phyloP scores from a whole-genome alignment of 2,113 vertebrate genomes.

The Tragelaphus imberbis region DNA sequence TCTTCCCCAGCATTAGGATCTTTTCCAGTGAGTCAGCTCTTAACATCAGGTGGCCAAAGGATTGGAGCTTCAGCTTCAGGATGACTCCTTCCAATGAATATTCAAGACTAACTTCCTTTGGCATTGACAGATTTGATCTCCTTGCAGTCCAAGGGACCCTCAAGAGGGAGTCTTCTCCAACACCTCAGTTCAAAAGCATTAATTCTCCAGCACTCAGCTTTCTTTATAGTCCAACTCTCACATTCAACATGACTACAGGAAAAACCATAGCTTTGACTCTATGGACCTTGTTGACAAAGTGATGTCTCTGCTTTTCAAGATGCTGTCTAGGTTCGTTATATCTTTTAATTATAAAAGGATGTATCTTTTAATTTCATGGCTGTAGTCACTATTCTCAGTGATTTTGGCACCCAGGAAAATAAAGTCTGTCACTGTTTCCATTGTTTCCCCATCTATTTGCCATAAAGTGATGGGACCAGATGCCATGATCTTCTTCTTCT shows the following conservation, averaged over 20 bases:
- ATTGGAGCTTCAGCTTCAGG: not conserved
- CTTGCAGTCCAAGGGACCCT: not conserved
- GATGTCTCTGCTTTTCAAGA: not conserved
- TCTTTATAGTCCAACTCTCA: not conserved
- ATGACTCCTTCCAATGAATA: not conserved
- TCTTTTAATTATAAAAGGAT: not conserved
- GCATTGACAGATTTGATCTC: not conserved
- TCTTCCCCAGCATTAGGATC: not conserved
- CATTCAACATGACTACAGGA: not conserved
- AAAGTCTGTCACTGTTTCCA: not conserved
- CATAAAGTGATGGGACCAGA: not conserved
- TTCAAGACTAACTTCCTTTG: not conserved
- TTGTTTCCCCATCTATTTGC: not conserved
- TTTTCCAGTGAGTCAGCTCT: accelerated
- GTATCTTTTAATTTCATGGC: not conserved
- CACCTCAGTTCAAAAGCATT: not conserved
- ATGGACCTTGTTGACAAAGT: not conserved
- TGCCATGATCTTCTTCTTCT: not conserved
- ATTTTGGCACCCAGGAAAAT: not conserved
- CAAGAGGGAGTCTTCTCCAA: not conserved
- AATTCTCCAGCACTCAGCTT: not conserved
- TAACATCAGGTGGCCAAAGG: not conserved
- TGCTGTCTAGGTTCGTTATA: not conserved
- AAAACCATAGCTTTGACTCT: not conserved
- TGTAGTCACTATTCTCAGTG: not conserved